These are phyloP conservation scores for Scolopax rusticola DNA, from an alignment of 2,797 vertebrate genomes.

Conservation along the genomic window DNA sequence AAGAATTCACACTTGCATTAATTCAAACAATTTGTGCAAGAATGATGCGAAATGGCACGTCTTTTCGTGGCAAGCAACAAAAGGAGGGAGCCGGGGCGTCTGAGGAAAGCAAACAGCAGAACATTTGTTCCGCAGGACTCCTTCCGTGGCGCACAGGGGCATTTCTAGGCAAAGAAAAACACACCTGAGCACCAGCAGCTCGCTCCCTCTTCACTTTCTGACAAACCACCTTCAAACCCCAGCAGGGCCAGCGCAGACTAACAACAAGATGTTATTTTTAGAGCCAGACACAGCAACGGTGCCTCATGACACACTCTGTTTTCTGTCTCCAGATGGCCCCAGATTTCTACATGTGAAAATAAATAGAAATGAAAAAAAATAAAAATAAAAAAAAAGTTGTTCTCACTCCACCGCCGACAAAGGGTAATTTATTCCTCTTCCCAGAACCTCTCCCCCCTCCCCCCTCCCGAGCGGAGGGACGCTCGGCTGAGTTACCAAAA, in stretches of 20 bases:
- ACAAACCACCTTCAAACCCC: slow-evolving; percentile 29
- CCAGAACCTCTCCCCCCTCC: neutral
- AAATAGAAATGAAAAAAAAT: neutral
- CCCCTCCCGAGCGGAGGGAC: neutral
- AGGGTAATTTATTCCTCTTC: neutral
- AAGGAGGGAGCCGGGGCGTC: slow-evolving; percentile 84
- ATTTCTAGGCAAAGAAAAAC: slow-evolving; percentile 50
- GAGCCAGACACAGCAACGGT: slow-evolving; percentile 53
- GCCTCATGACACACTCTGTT: slow-evolving; percentile 57
- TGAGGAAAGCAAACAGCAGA: slow-evolving; percentile 81
- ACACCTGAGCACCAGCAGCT: slow-evolving; percentile 75
- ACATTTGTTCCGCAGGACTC: slow-evolving; percentile 85
- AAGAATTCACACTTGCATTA: slow-evolving; percentile 93
- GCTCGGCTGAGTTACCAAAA: slow-evolving; percentile 7
- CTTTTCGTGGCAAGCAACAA: slow-evolving; percentile 91
- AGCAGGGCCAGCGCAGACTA: slow-evolving; percentile 38
- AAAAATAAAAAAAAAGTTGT: neutral
- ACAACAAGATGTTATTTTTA: slow-evolving; percentile 63
- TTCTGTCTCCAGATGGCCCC: slow-evolving; percentile 74
- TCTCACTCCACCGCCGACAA: neutral
- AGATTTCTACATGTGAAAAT: slow-evolving; percentile 64
- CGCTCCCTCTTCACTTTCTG: slow-evolving; percentile 3
- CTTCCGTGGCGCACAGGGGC: slow-evolving; percentile 56
- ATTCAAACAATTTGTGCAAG: slow-evolving; percentile 89
- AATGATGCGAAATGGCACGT: slow-evolving; percentile 88